Conservation (phyloP, 2,113 vertebrate genomes). For the Cathartes aura region DNA sequence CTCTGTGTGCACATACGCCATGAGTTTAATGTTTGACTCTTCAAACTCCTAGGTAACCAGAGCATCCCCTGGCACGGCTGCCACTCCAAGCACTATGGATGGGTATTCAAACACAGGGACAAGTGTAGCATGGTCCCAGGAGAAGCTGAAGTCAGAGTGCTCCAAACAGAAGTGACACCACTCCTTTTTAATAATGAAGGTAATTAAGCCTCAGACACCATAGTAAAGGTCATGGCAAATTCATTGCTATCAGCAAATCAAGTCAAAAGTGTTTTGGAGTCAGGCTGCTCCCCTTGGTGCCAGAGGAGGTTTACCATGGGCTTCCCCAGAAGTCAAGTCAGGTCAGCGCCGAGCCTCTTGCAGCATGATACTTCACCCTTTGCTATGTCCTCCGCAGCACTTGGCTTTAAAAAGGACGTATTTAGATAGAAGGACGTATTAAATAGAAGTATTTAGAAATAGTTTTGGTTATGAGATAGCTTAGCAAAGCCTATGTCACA, state of each 20-base stretch:
- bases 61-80: neutral
- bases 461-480: neutral
- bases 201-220: neutral
- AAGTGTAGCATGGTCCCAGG: fast-evolving
- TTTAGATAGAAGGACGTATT: too few relatives aligned
- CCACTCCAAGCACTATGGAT: neutral
- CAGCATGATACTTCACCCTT: neutral
- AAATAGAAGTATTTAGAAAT: neutral
- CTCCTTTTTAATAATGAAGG: neutral
- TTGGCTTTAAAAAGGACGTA: neutral
- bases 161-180: neutral
- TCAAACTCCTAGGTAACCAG: neutral
- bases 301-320: neutral
- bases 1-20: neutral
- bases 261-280: neutral
- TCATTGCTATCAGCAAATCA: neutral
- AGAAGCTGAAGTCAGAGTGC: neutral
- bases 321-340: neutral
- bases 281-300: neutral
- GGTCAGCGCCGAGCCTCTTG: neutral
- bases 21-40: neutral
- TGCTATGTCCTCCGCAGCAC: neutral
- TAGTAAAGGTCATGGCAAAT: neutral
- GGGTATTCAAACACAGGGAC: neutral
- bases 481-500: neutral